Percentiles rank a stretch among this genome's conserved stretches.
These are phyloP conservation scores for Macrostomum cliftonense DNA, from an alignment of 2,888 invertebrate species.

Conservation along the genomic window DNA sequence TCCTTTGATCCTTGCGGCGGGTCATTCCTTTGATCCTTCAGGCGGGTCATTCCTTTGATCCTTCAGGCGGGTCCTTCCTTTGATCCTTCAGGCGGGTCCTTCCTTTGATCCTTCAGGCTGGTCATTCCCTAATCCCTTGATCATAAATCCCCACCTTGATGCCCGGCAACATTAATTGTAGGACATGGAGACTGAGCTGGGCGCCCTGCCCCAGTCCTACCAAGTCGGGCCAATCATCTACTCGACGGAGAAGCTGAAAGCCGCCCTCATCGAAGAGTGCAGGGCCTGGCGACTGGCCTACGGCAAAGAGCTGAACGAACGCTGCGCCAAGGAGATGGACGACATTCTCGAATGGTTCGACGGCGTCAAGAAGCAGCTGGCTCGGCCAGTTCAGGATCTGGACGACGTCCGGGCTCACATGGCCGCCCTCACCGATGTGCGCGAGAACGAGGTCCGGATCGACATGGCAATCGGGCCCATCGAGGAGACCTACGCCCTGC, in stretches of 20 bases:
- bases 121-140: too few species aligned
- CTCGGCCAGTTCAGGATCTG: constrained; percentile 60
- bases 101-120: too few species aligned
- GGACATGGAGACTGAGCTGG: constrained; percentile 34
- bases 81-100: too few species aligned
- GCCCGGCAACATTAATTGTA: too few species aligned
- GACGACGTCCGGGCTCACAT: constrained; percentile 82
- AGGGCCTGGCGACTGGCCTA: constrained; percentile 36
- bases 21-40: too few species aligned
- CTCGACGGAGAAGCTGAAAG: constrained; percentile 48
- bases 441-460: constrained; percentile 84
- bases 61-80: too few species aligned
- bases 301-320: constrained; percentile 30
- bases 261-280: constrained; percentile 53
- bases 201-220: constrained; percentile 26
- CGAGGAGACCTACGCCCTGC: constrained; percentile 79
- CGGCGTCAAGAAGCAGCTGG: constrained; percentile 70
- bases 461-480: constrained; percentile 79
- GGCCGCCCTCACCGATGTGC: constrained; percentile 72
- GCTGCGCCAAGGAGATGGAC: constrained; percentile 37
- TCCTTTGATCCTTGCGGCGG: too few species aligned
- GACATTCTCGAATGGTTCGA: constrained; percentile 61
- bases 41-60: too few species aligned
- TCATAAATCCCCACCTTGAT: too few species aligned
- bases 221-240: constrained; percentile 33